Percentiles rank a stretch among this genome's conserved stretches.
These are phyloP conservation scores for Oncorhynchus clarkii DNA, from an alignment of 2,113 vertebrate species.

Conservation along the genomic window DNA sequence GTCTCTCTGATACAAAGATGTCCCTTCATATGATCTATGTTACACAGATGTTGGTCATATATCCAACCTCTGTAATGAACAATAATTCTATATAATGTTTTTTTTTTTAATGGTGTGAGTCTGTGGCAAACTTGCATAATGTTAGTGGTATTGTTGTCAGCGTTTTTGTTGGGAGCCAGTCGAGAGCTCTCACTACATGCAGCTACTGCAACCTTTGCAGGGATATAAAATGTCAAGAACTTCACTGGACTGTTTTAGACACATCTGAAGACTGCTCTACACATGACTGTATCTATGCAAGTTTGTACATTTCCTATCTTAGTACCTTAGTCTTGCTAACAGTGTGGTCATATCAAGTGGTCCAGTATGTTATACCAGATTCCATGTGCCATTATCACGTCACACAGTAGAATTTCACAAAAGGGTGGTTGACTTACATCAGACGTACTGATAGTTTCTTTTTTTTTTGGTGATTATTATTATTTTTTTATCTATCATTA, in stretches of 20 bases:
- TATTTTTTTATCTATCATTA: too few species aligned
- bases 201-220: constrained; percentile 39
- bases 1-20: constrained; percentile 63
- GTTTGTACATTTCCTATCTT: constrained; percentile 59
- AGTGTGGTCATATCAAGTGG: constrained; percentile 2
- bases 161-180: constrained; percentile 37
- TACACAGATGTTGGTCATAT: constrained; percentile 55
- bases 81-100: constrained; percentile 21
- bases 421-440: neutral
- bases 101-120: constrained; percentile 25
- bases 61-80: neutral
- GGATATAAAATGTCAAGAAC: constrained; percentile 36
- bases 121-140: constrained; percentile 61
- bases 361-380: neutral
- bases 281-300: constrained; percentile 73
- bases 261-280: constrained; percentile 51
- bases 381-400: neutral
- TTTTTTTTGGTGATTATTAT: too few species aligned
- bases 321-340: too few species aligned
- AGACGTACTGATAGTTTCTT: too few species aligned
- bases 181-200: constrained; percentile 31
- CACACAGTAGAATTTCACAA: neutral
- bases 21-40: constrained; percentile 53
- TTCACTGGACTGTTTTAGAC: constrained; percentile 48
- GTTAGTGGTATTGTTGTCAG: constrained; percentile 52